phyloP scores from a whole-genome alignment of 2,113 vertebrate species.

The Hirundichthys speculiger region DNA sequence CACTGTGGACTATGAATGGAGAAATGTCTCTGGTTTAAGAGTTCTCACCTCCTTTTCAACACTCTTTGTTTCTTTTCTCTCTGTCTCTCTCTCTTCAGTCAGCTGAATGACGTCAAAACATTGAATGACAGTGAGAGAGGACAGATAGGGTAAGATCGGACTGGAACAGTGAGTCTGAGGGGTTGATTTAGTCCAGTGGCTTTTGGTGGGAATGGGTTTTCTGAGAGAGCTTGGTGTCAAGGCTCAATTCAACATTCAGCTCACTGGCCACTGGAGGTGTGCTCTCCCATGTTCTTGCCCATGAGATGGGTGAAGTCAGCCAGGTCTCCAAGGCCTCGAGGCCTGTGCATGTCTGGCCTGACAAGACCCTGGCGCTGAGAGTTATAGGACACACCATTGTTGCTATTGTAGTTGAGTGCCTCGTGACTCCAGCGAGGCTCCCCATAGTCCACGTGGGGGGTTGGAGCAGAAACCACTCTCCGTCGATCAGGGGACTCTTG shows the following conservation, averaged over 20 bases:
- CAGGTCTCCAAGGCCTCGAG: slow-evolving; percentile 77
- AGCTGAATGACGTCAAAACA: slow-evolving; percentile 64
- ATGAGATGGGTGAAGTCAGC: slow-evolving; percentile 88
- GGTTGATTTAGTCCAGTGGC: slow-evolving; percentile 65
- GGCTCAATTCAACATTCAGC: slow-evolving; percentile 29
- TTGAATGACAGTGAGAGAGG: slow-evolving; percentile 74
- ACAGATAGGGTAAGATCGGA: slow-evolving; percentile 62
- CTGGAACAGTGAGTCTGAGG: slow-evolving; percentile 56
- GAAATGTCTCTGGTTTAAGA: slow-evolving; percentile 29
- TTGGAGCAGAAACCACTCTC: slow-evolving; percentile 90
- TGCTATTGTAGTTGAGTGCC: slow-evolving; percentile 86
- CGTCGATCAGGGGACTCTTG: slow-evolving; percentile 89
- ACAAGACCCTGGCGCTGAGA: slow-evolving; percentile 73
- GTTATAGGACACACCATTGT: slow-evolving; percentile 80
- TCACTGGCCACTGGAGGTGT: slow-evolving; percentile 86
- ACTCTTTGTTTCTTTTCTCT: slow-evolving; percentile 29
- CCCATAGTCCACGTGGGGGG: slow-evolving; percentile 83
- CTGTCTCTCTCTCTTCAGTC: slow-evolving; percentile 66
- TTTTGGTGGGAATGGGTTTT: slow-evolving; percentile 57
- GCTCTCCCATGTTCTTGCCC: slow-evolving; percentile 84
- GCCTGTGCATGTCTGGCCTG: slow-evolving; percentile 73
- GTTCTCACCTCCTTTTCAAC: slow-evolving; percentile 39
- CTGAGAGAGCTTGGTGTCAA: slow-evolving; percentile 44
- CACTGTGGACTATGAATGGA: slow-evolving; percentile 44
- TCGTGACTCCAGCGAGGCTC: slow-evolving; percentile 87